phyloP scores from a whole-genome alignment of 1,140 invertebrate species.

The Ladona fulva region DNA sequence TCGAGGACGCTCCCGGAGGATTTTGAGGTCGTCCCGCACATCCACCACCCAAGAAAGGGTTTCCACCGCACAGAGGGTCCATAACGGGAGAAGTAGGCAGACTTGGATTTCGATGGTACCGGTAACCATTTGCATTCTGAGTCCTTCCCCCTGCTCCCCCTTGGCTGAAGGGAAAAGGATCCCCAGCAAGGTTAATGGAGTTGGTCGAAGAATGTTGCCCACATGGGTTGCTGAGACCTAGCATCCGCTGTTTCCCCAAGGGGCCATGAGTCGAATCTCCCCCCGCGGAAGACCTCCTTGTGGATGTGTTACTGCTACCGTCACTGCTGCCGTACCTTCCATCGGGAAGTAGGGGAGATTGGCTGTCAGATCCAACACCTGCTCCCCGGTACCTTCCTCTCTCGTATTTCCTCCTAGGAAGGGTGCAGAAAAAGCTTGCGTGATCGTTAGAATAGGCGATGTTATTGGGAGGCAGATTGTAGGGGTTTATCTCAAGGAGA shows the following conservation, averaged over 20 bases:
- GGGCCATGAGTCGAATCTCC: conserved; percentile 25
- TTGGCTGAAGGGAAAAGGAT: background rate
- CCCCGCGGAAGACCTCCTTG: conserved; percentile 21
- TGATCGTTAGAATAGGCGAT: conserved; percentile 18
- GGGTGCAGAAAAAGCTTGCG: conserved; percentile 45
- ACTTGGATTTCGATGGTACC: conserved; percentile 26
- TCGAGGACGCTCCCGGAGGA: conserved; percentile 36
- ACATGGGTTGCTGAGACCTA: conserved; percentile 14
- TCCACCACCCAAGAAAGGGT: background rate
- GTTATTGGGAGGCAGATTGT: conserved; percentile 14
- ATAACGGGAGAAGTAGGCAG: conserved; percentile 32
- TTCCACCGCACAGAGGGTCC: conserved; percentile 18
- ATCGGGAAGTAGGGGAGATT: conserved; percentile 50
- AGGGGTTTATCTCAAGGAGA: conserved; percentile 45
- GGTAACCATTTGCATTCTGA: background rate
- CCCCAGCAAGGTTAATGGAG: conserved; percentile 23
- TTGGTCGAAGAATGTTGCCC: conserved; percentile 23
- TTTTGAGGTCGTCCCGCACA: conserved; percentile 31
- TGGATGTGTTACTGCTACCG: conserved; percentile 31
- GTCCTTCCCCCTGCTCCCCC: background rate
- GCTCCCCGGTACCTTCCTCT: conserved; percentile 25
- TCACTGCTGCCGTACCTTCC: conserved; percentile 40
- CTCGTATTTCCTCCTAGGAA: conserved; percentile 40
- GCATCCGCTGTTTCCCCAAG: background rate
- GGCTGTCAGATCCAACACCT: conserved; percentile 49